These are phyloP conservation scores for Hypomesus transpacificus DNA, from an alignment of 2,113 vertebrate species.

Conservation along the genomic window DNA sequence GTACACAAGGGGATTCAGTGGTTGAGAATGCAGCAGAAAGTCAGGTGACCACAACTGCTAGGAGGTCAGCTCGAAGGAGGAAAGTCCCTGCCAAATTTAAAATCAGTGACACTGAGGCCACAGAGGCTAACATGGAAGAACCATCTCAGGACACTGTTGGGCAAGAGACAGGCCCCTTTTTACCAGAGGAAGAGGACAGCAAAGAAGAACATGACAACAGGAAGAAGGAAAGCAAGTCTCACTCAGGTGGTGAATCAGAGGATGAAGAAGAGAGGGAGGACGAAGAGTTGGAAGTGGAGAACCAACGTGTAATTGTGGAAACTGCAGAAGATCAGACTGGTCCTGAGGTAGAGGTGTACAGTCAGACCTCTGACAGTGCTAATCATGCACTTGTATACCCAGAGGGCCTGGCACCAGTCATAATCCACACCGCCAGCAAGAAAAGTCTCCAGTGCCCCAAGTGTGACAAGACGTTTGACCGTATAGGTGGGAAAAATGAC, in stretches of 20 bases:
- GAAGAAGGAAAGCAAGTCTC: slow-evolving; percentile 12
- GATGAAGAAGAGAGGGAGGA: slow-evolving; percentile 9
- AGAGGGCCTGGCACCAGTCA: slow-evolving; percentile 82
- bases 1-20: slow-evolving; percentile 57
- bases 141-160: neutral
- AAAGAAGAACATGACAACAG: slow-evolving; percentile 21
- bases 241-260: slow-evolving; percentile 45
- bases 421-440: slow-evolving; percentile 83
- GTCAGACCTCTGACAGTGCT: slow-evolving; percentile 56
- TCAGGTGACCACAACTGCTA: slow-evolving; percentile 18
- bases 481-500: slow-evolving; percentile 79
- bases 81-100: slow-evolving; percentile 81
- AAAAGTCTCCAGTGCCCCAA: slow-evolving; percentile 91
- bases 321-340: slow-evolving; percentile 66
- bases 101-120: slow-evolving; percentile 63
- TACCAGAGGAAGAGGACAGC: slow-evolving; percentile 1
- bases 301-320: slow-evolving; percentile 65
- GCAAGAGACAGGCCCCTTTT: slow-evolving; percentile 12
- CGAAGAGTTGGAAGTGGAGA: slow-evolving; percentile 62
- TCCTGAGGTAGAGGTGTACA: slow-evolving; percentile 54
- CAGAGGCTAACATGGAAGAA: slow-evolving; percentile 54
- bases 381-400: slow-evolving; percentile 66
- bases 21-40: slow-evolving; percentile 4
- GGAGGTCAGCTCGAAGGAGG: slow-evolving; percentile 79
- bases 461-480: slow-evolving; percentile 95